Evolutionary conservation across 2,797 vertebrate genomes (phyloP).

Genomic region (Eleutherodactylus coqui): DNA sequence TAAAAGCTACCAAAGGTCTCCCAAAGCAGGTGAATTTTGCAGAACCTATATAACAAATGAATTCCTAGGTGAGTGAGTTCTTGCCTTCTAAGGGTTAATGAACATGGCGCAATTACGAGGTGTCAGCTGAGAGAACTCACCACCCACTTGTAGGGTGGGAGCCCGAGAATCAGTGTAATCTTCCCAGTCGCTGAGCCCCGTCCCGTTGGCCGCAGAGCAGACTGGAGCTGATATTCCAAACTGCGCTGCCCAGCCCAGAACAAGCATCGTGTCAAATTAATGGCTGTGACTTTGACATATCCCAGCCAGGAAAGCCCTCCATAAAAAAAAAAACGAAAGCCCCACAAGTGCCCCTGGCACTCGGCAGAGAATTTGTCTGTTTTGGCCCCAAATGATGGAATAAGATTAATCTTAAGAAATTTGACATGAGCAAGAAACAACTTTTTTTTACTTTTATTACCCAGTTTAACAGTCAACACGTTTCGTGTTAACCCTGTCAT

Average conservation of each 20-base stretch:
- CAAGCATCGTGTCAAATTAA: conserved; percentile 59
- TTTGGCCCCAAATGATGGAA: conserved; percentile 62
- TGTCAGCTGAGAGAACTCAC: conserved; percentile 14
- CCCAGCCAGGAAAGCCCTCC: conserved; percentile 62
- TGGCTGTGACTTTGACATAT: conserved; percentile 62
- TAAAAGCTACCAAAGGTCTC: not conserved
- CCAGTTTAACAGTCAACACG: conserved; percentile 30
- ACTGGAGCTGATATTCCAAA: conserved; percentile 24
- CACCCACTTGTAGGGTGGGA: conserved; percentile 50
- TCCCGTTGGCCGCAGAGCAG: conserved; percentile 32
- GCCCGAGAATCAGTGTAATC: not conserved
- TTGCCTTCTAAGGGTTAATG: conserved; percentile 4
- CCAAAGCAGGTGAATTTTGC: not conserved
- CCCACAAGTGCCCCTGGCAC: conserved; percentile 59
- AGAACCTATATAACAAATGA: not conserved
- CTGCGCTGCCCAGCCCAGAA: conserved; percentile 44
- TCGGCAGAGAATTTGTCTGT: conserved; percentile 50
- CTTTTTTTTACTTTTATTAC: conserved; percentile 42
- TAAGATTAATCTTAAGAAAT: conserved; percentile 60
- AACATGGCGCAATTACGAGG: not conserved
- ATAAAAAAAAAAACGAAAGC: conserved; percentile 59
- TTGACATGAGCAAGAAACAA: conserved; percentile 56
- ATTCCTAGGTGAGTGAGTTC: not conserved
- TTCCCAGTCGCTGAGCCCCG: conserved; percentile 14
- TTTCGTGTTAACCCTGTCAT: conserved; percentile 39